Evolutionary conservation across 2,797 vertebrate genomes (phyloP).

Genomic region (Serranus cabrilla): DNA sequence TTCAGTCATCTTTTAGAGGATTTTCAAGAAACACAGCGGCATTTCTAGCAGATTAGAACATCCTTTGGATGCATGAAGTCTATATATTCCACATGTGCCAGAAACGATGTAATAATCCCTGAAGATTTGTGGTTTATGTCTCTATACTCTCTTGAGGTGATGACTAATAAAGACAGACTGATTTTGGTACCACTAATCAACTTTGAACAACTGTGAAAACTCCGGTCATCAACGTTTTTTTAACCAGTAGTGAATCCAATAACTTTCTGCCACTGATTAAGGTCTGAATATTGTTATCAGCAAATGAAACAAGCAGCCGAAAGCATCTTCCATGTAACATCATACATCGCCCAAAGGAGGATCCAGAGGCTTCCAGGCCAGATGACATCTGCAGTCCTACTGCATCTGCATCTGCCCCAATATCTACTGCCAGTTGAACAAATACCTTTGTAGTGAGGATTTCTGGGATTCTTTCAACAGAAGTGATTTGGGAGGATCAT

Average conservation of each 20-base stretch:
- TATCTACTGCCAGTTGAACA: background rate
- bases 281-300: constrained; percentile 4
- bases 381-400: background rate
- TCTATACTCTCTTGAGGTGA: background rate
- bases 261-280: background rate
- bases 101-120: constrained; percentile 18
- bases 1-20: constrained; percentile 19
- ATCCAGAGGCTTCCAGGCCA: background rate
- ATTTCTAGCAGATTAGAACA: background rate
- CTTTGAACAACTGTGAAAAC: background rate
- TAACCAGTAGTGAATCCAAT: background rate
- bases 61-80: background rate
- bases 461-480: background rate
- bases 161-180: background rate
- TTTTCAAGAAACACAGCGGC: constrained; percentile 19
- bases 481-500: background rate
- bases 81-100: constrained; percentile 23
- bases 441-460: background rate
- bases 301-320: background rate
- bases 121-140: background rate
- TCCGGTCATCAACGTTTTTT: background rate
- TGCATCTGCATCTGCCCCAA: background rate
- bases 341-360: background rate
- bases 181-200: background rate
- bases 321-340: background rate